A percentile compares a stretch with the other conserved stretches of the same genome.
Conservation (phyloP, 2,113 vertebrate genomes). For the Colius striatus region DNA sequence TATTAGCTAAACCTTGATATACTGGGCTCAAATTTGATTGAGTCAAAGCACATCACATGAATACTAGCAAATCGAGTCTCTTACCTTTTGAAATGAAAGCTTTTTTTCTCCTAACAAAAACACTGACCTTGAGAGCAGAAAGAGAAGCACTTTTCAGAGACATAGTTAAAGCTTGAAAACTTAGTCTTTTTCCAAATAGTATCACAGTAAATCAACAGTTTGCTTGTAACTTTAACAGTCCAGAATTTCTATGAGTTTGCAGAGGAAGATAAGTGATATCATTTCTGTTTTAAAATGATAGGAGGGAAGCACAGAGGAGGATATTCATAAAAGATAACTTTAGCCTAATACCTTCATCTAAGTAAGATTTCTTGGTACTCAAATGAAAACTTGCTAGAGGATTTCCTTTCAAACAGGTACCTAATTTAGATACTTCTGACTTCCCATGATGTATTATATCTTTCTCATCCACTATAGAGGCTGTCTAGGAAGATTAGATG, state of each 20-base stretch:
- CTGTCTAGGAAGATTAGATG: background rate
- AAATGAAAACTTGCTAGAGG: background rate
- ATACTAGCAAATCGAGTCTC: background rate
- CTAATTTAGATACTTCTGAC: background rate
- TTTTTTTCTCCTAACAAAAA: background rate
- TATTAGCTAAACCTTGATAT: background rate
- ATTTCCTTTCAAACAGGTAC: background rate
- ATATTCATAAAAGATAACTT: background rate
- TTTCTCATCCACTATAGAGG: background rate
- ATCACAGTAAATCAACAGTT: background rate
- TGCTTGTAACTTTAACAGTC: background rate
- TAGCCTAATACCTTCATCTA: background rate
- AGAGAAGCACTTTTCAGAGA: background rate
- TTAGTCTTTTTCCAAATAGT: background rate
- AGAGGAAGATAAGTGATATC: background rate
- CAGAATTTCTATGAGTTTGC: background rate
- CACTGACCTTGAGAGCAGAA: background rate
- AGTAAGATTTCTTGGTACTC: background rate
- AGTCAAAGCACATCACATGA: background rate
- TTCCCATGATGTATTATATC: background rate
- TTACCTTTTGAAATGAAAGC: background rate
- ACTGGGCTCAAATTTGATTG: conserved; percentile 14
- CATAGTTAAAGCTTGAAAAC: background rate
- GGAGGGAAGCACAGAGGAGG: background rate
- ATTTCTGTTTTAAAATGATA: background rate